Conservation (phyloP, 2,888 invertebrate genomes). For the Metalampra italica region DNA sequence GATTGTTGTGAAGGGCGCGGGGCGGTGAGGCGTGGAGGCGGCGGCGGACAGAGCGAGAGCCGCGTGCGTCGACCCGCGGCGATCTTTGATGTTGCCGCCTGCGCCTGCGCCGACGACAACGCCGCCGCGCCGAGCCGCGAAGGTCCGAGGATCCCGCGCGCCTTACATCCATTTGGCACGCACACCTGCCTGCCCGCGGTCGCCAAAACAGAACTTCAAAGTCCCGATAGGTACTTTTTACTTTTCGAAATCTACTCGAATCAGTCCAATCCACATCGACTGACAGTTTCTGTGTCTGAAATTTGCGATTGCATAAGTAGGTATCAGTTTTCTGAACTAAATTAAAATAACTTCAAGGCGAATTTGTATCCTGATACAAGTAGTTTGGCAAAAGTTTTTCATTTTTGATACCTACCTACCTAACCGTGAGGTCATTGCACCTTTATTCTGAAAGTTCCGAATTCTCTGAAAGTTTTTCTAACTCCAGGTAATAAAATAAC, state of each 20-base stretch:
- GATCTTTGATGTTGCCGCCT: slow-evolving; percentile 47
- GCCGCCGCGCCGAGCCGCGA: slow-evolving; percentile 29
- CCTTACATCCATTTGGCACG: slow-evolving; percentile 34
- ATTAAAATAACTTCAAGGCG: too few species aligned
- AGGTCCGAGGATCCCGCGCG: slow-evolving; percentile 33
- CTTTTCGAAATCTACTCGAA: too few species aligned
- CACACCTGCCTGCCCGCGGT: slow-evolving; percentile 35
- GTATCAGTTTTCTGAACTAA: too few species aligned
- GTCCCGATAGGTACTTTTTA: too few species aligned
- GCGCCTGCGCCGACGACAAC: slow-evolving; percentile 28
- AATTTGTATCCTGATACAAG: too few species aligned
- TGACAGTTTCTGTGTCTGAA: too few species aligned
- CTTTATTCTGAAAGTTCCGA: too few species aligned
- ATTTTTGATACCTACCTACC: too few species aligned
- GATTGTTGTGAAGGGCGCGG: slow-evolving; percentile 31
- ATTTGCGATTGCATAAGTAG: too few species aligned
- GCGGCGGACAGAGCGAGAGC: slow-evolving; percentile 33
- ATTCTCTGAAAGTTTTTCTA: too few species aligned
- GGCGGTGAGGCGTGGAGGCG: slow-evolving; percentile 33
- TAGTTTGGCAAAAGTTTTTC: background rate
- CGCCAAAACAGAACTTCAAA: slow-evolving; percentile 9
- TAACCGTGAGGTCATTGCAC: too few species aligned
- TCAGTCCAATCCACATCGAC: background rate
- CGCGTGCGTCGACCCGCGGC: slow-evolving; percentile 74
- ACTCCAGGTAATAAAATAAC: too few species aligned